A percentile compares a stretch with the other conserved stretches of the same genome.
These are phyloP conservation scores for Syrphus vitripennis DNA, from an alignment of 2,888 invertebrate genomes.

Conservation along the genomic window DNA sequence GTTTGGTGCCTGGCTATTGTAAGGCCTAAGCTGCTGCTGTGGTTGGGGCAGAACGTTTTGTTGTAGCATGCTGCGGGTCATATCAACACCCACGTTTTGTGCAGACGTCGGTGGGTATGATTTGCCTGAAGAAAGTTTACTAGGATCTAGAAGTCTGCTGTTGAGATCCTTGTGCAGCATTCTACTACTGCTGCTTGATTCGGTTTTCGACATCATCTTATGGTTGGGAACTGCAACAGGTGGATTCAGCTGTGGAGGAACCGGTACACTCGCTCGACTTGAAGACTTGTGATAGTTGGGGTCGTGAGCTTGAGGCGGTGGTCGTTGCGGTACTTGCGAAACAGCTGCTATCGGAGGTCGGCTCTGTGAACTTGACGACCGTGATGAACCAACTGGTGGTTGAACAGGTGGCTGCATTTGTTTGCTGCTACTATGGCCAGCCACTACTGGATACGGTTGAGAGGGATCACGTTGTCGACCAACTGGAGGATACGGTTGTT, in stretches of 20 bases:
- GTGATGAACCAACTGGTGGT: conserved; percentile 69
- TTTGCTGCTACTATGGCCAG: conserved; percentile 47
- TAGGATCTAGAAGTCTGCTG: conserved; percentile 56
- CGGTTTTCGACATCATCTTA: conserved; percentile 66
- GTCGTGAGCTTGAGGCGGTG: conserved; percentile 72
- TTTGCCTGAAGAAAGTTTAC: conserved; percentile 62
- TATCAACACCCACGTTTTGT: conserved; percentile 70
- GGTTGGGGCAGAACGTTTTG: conserved; percentile 48
- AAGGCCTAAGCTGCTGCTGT: conserved; percentile 66
- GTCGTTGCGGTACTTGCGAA: conserved; percentile 64
- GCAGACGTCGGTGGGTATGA: conserved; percentile 59
- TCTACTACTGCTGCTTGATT: conserved; percentile 54
- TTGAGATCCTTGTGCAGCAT: conserved; percentile 69
- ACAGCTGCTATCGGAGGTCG: conserved; percentile 41
- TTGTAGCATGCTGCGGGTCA: conserved; percentile 72
- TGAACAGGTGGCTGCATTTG: conserved; percentile 70
- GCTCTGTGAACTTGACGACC: conserved; percentile 48
- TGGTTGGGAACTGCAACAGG: conserved; percentile 59
- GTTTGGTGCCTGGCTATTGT: conserved; percentile 65
- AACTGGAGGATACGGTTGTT: conserved; percentile 69
- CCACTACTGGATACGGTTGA: conserved; percentile 71
- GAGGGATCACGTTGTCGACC: conserved; percentile 74
- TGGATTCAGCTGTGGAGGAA: conserved; percentile 70
- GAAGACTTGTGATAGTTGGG: conserved; percentile 78
- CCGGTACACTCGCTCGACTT: conserved; percentile 64